Base-by-base conservation (phyloP, 1,140 invertebrate species). In the Drosophila kanapiae region DNA sequence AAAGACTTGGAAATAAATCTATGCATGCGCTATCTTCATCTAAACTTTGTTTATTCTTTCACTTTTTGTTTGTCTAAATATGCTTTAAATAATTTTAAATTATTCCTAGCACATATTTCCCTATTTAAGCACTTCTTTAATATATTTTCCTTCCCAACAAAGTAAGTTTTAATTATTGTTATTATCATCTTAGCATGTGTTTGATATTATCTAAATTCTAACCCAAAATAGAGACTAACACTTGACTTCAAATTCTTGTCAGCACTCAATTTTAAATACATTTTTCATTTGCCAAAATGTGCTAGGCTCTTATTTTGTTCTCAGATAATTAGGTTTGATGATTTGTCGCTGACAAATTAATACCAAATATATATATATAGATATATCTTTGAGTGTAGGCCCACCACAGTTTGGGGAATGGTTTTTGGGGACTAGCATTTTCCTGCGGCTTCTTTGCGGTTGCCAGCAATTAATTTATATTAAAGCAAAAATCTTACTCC, bases 401-500 rank as follows among this genome's bases (percentile, higher is more conserved):
- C 4, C 9, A 27, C 27, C 48, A 56, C 63, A 68, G 31, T 43
- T 49, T 49, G 29, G 18, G 49, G 33, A 10, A 16, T 23, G 10
- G 33, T 4, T 38, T 38, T 42, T 42, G 40, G 16, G 33, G 48
- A 47, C 57, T 31, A 49, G 38, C 48, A 43, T 68, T 68, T 68
- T 70, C 29, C 42, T 74, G 70, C 33, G 70, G 70, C 54, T 72
- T 51, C 54, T 37, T 72, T 60, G 70, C 67, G 70, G 70, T 74
- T 74, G 45, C 69, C 67, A 11, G 70, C 70, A 60, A 74, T 74
- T 74, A 74, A 74, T 74, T 74, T 57, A 72, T 51, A 72, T 72
- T 72, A 72, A 38, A 69, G 37, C 54, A 35, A 60, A 72, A 72
- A 72, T 72, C 37, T 59, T 74, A 4, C 31, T 71, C 6, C 37